Evolutionary conservation across 1,140 invertebrate genomes (phyloP).

Genomic region (Phocides pigmalion): DNA sequence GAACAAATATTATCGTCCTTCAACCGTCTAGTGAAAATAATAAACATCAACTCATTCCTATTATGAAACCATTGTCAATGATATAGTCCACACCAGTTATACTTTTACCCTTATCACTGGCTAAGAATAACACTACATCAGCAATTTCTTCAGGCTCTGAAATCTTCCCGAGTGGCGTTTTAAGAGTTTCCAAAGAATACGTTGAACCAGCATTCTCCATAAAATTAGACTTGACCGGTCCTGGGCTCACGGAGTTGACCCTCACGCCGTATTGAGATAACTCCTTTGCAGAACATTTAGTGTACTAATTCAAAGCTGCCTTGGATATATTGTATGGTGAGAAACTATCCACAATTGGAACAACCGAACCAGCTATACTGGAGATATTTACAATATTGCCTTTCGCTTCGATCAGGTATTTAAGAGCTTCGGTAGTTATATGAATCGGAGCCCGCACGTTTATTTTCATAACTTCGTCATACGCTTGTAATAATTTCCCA

Average conservation of each 20-base stretch:
- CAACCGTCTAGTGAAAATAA: too few relatives aligned
- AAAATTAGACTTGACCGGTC: constrained; percentile 22
- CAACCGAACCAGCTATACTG: constrained; percentile 6
- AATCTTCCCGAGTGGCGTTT: constrained; percentile 14
- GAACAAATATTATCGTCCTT: too few relatives aligned
- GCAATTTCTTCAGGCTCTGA: constrained; percentile 28
- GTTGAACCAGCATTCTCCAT: constrained; percentile 25
- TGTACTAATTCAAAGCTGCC: background rate
- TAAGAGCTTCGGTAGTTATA: constrained; percentile 26
- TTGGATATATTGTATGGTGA: too few relatives aligned
- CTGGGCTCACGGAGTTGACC: constrained; percentile 34
- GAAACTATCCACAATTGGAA: background rate
- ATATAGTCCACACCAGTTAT: constrained; percentile 23
- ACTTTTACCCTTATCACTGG: constrained; percentile 31
- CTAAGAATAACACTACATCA: constrained; percentile 30
- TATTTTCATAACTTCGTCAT: constrained; percentile 77
- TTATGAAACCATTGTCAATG: constrained; percentile 19
- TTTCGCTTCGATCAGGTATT: constrained; percentile 36
- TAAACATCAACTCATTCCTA: too few relatives aligned
- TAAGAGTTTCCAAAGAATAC: constrained; percentile 6
- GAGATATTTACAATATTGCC: constrained; percentile 40
- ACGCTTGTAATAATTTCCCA: constrained; percentile 86
- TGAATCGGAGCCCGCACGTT: background rate
- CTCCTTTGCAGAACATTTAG: constrained; percentile 10
- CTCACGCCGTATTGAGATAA: constrained; percentile 21